Evolutionary conservation across 2,888 invertebrate genomes (phyloP).

Genomic region (Tenthredo distinguenda): DNA sequence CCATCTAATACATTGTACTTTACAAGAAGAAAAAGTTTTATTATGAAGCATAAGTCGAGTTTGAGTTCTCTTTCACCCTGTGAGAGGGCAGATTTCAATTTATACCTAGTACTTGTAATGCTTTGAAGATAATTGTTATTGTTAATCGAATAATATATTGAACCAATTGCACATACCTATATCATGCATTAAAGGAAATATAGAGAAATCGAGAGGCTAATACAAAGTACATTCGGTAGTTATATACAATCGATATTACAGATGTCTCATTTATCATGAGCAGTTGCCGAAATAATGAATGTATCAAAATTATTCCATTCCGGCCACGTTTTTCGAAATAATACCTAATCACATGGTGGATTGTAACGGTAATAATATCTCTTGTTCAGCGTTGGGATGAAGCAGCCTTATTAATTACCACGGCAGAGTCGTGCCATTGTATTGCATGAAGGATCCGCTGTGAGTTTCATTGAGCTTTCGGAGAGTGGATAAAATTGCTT

Average conservation of each 20-base stretch:
- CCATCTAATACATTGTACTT: constrained; percentile 28
- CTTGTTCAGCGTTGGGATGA: background rate
- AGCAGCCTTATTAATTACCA: constrained; percentile 81
- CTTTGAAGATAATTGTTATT: background rate
- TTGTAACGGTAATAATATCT: background rate
- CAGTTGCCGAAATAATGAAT: background rate
- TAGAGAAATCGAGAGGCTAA: background rate
- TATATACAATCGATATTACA: background rate
- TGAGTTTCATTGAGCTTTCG: constrained; percentile 82
- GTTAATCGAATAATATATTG: background rate
- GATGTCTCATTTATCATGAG: background rate
- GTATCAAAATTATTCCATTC: no score
- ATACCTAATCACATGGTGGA: background rate
- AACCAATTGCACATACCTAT: background rate
- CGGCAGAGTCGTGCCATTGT: constrained; percentile 86
- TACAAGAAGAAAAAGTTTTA: background rate
- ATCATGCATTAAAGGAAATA: background rate
- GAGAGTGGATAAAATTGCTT: constrained; percentile 84
- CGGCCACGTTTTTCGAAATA: background rate
- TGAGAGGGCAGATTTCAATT: background rate
- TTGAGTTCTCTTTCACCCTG: background rate
- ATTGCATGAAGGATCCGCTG: constrained; percentile 89
- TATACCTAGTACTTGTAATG: background rate
- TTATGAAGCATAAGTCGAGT: background rate
- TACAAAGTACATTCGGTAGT: background rate